These are phyloP conservation scores for Luscinia megarhynchos DNA, from an alignment of 2,797 vertebrate genomes.

Conservation along the genomic window DNA sequence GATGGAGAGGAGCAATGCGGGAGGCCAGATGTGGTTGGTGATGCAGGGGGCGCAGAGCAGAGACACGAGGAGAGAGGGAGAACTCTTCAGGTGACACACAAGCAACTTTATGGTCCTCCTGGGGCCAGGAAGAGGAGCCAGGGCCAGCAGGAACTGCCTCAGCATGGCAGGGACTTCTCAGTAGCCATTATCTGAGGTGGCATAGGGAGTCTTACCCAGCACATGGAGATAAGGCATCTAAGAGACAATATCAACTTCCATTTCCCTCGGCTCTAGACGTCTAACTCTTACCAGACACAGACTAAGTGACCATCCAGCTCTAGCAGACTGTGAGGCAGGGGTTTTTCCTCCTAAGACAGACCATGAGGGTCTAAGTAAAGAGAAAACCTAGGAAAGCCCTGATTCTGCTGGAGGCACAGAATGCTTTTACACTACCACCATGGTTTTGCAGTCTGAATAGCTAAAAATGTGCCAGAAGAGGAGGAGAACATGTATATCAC, in stretches of 20 bases:
- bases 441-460: background rate
- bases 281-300: background rate
- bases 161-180: background rate
- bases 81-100: background rate
- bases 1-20: background rate
- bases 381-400: background rate
- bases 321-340: background rate
- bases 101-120: background rate
- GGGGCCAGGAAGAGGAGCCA: background rate
- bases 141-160: background rate
- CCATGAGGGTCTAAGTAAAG: background rate
- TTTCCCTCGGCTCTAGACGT: background rate
- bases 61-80: accelerated
- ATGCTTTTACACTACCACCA: background rate
- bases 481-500: background rate
- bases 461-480: background rate
- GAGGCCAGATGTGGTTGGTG: accelerated
- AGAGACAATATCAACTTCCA: background rate
- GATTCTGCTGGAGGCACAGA: background rate
- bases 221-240: background rate
- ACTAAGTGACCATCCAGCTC: background rate
- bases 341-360: background rate
- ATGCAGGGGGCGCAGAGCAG: background rate
- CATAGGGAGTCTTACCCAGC: background rate
- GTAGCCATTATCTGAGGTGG: background rate